Conservation (phyloP, 2,797 vertebrate genomes). For the Sebastiscus albofasciatus region DNA sequence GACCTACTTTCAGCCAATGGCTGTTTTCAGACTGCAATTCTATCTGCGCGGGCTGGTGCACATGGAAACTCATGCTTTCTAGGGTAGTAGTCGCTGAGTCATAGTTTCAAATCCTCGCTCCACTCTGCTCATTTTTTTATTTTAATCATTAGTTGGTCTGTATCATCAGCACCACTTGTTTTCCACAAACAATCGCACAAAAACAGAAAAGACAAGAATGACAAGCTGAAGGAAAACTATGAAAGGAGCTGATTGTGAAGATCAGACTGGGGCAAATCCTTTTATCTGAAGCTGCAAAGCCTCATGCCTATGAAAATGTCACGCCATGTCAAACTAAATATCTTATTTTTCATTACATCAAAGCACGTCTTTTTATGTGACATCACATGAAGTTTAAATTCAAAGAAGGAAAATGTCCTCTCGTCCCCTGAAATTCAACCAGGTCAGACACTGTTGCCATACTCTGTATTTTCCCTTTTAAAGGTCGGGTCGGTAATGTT, state of each 20-base stretch:
- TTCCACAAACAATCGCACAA: neutral
- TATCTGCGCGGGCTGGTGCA: constrained; percentile 54
- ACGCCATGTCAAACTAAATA: neutral
- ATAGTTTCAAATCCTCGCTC: constrained; percentile 14
- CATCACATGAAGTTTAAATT: neutral
- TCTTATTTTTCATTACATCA: neutral
- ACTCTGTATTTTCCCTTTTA: neutral
- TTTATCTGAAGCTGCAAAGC: constrained; percentile 1
- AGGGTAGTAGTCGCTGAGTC: constrained; percentile 62
- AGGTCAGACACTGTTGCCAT: neutral
- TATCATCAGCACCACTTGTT: neutral
- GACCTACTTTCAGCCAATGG: constrained; percentile 85
- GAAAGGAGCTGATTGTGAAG: neutral
- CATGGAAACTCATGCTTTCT: constrained; percentile 75
- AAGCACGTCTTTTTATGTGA: neutral
- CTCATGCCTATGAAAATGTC: neutral
- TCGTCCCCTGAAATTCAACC: neutral
- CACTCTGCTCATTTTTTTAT: neutral
- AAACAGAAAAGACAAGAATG: neutral
- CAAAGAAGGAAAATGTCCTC: neutral
- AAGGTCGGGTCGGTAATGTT: neutral
- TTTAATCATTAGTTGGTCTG: neutral
- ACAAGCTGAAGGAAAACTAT: neutral
- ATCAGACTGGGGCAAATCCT: neutral
- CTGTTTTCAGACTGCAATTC: constrained; percentile 54